Conservation (phyloP, 64 coral and sea anemone species). For the Actinia tenebrosa region DNA sequence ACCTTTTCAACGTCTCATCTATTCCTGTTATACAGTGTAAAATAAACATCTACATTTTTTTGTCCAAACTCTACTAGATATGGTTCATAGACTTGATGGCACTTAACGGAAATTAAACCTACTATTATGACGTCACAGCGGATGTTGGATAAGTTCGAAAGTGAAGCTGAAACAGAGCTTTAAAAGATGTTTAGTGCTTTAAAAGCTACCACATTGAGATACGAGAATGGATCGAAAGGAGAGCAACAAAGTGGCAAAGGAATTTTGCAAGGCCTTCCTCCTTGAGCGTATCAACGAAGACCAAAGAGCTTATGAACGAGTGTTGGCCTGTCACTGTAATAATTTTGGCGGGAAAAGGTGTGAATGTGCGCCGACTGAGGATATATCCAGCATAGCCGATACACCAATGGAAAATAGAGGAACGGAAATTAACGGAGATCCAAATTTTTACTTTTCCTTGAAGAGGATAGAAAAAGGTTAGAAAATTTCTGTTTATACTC, state of each 20-base stretch:
- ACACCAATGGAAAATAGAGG: neutral
- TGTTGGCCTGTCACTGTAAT: neutral
- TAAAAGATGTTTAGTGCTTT: neutral
- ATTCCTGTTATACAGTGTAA: no score
- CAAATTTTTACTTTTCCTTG: neutral
- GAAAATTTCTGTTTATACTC: neutral
- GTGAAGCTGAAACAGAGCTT: slow-evolving; percentile 2
- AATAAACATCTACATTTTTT: no score
- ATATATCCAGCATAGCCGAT: neutral
- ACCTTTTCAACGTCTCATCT: no score
- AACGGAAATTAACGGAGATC: neutral
- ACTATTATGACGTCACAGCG: neutral
- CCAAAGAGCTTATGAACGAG: neutral
- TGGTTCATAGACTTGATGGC: no score
- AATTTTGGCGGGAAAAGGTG: neutral
- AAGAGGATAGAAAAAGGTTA: neutral
- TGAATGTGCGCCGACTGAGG: neutral
- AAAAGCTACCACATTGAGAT: neutral
- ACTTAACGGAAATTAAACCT: neutral
- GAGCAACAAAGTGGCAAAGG: neutral
- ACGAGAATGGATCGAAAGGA: neutral
- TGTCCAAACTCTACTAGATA: no score
- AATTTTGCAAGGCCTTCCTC: neutral
- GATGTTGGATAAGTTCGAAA: neutral
- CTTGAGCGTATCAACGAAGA: neutral